Base-by-base conservation (phyloP, 2,797 vertebrate species). In the Allobates femoralis region DNA sequence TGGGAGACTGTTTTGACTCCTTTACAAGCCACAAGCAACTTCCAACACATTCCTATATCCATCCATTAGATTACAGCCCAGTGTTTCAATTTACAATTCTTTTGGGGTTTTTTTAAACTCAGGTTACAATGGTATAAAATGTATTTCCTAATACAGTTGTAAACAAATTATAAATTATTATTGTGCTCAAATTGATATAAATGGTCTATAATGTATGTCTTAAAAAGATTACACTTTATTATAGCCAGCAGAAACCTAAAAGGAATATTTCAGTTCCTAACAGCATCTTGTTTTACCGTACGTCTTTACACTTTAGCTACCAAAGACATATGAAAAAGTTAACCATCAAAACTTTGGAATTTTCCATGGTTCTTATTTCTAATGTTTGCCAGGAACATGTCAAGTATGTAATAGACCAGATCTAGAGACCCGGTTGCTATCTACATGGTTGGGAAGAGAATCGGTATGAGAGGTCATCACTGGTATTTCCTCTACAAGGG, bases 381-480 rank as follows among this genome's bases (percentile, higher is more conserved):
- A 37, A 69, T 23, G 18, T 69, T 69, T 69, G 67, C 67, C 67
- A 69, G 32, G 8, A 69, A 37, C 32, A 37, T 69, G 32, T 69
- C 67, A 69, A 37, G 67, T 37, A 69, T 69, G 67, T 34, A 69
- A 69, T 37, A 69, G 32, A 69, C 32, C 32, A 69, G 19, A 69
- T 69, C 6, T 8, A 37, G 32, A 37, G 32, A 19, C 32, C 32
- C 19, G 3, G 28, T 21, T 30, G 32, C 21, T 69, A 69, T 69
- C 32, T 69, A 69, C 32, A 41, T 69, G 32, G 66, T 69, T 34
- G 32, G 12, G 19, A 19, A 69, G 32, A 23, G 32, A 69, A 69
- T 69, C 67, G 37, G 19, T 23, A 69, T 37, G 0, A n/a, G n/a
- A n/a, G 67, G 18, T 69, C 67, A 69, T 69, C 21, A 69, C 32